Base-by-base conservation (phyloP, 1,140 invertebrate genomes). In the Sipha flava region DNA sequence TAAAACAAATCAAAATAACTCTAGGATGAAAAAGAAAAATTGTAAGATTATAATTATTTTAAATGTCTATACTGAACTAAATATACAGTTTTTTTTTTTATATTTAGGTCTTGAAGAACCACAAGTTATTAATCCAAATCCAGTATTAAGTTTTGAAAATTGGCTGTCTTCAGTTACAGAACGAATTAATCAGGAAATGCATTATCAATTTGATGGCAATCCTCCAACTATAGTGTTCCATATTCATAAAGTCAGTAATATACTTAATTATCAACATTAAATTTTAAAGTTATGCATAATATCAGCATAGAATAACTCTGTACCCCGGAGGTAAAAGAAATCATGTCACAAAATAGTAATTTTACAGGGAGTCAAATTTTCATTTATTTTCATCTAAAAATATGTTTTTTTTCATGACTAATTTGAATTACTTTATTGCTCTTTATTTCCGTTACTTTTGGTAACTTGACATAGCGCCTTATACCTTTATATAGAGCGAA, bases 131-230 rank as follows among this genome's bases (percentile, higher is more conserved):
- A 81, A 82, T 70, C 31, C 80, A 68, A 81, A 81, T 29, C 73
- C 87, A 0, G 86, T 83, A 66, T 82, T 89, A 45, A 85, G 86
- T n/a, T 93, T 93, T 84, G 85, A 90, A 2, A 86, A 89, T 77
- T 93, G 92, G 92, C 85, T 93, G 4, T 88, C 89, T 1, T 91
- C 90, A 80, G 90, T 93, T 29, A 93, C 92, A 18, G 92, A 94
- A 84, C 86, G 90, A 75, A 92, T 94, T 72, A 93, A 94, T 85
- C 89, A 91, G 84, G 89, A 91, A 5, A 93, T 94, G 91, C 91
- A 93, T 85, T 93, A 90, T 85, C 90, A 92, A 82, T 91, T 92
- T 83, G 87, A 88, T 84, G 92, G 91, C 80, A 81, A 89, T 85
- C 90, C 92, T 9, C 90, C 92, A 37, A 90, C 91, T 0, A 84